These are phyloP conservation scores for Pyrocephalus nanus DNA, from an alignment of 2,797 vertebrate genomes.

Conservation along the genomic window DNA sequence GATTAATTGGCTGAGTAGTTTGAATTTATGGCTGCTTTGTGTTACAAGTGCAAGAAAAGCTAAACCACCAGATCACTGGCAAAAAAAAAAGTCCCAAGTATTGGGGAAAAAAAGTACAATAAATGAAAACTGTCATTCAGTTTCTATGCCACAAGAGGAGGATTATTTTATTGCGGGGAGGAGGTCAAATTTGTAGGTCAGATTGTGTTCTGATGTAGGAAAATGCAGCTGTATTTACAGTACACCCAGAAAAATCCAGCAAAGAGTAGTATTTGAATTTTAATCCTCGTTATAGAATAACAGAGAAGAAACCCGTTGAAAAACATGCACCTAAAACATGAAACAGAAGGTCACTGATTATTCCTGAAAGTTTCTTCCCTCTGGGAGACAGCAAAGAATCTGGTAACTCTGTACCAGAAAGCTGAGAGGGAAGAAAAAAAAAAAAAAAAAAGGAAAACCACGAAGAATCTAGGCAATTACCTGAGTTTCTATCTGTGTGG, in stretches of 20 bases:
- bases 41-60: not conserved
- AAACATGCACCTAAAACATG: not conserved
- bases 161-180: not conserved
- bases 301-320: not conserved
- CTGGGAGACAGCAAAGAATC: not conserved
- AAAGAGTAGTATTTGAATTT: not conserved
- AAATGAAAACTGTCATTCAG: not conserved
- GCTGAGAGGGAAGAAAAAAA: not conserved
- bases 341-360: not conserved
- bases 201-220: not conserved
- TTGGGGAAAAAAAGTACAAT: not conserved
- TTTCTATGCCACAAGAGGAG: not conserved
- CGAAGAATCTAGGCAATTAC: not conserved
- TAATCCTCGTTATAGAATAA: not conserved
- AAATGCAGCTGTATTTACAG: constrained; percentile 26
- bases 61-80: not conserved
- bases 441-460: not conserved
- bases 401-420: not conserved
- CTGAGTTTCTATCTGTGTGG: not conserved
- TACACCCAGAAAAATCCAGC: not conserved
- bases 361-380: not conserved
- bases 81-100: not conserved
- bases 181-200: not conserved
- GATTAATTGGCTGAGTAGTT: constrained; percentile 8
- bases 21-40: constrained; percentile 45